These are phyloP conservation scores for Pachydiplax longipennis DNA, from an alignment of 2,888 invertebrate genomes.

Conservation along the genomic window DNA sequence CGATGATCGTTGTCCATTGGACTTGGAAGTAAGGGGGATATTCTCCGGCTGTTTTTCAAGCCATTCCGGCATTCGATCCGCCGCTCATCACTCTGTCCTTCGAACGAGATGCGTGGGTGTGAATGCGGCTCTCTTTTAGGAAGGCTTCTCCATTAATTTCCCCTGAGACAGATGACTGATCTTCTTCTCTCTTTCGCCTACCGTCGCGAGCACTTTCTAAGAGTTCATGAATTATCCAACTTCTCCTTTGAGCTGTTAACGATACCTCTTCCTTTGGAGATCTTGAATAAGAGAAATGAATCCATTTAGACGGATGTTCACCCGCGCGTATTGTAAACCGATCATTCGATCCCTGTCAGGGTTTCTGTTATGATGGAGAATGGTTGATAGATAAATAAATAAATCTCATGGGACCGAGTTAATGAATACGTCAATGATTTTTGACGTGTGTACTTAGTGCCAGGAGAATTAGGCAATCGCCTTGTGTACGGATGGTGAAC, in stretches of 20 bases:
- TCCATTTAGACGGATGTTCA: background rate
- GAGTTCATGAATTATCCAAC: background rate
- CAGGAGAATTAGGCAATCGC: no score
- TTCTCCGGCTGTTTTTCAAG: no score
- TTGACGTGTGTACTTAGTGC: no score
- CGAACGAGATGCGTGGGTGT: background rate
- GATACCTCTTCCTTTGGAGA: background rate
- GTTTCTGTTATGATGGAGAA: no score
- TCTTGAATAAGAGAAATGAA: background rate
- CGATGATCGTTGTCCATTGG: no score
- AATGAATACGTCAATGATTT: no score
- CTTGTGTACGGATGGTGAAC: no score
- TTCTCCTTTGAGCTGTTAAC: background rate
- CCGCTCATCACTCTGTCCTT: background rate
- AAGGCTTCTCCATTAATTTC: background rate
- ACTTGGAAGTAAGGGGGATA: no score
- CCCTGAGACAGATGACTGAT: background rate
- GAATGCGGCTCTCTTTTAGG: background rate
- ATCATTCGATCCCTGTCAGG: no score
- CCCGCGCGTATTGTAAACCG: no score
- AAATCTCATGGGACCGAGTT: no score
- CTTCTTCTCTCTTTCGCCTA: background rate
- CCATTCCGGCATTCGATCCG: background rate
- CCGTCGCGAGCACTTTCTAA: background rate
- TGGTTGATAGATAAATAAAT: no score